Evolutionary conservation across 2,888 invertebrate species (phyloP).

Genomic region (Drosophila robusta): DNA sequence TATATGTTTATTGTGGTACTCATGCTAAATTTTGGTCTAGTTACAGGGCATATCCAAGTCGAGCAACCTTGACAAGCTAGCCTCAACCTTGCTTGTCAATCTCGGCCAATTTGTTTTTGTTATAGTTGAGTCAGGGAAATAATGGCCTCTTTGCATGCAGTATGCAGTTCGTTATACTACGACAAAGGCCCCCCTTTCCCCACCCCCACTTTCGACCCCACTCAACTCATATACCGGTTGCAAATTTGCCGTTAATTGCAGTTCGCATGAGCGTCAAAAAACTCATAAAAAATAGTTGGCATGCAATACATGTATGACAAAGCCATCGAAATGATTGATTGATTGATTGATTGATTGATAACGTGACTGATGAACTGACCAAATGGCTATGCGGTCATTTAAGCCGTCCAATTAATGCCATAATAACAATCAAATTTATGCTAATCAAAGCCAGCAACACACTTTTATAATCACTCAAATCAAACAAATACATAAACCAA

Average conservation of each 20-base stretch:
- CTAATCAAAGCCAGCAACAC: slow-evolving; percentile 59
- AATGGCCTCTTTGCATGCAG: slow-evolving; percentile 31
- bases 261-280: slow-evolving; percentile 54
- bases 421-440: slow-evolving; percentile 66
- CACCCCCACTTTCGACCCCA: not conserved
- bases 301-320: slow-evolving; percentile 48
- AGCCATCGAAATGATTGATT: slow-evolving; percentile 31
- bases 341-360: slow-evolving; percentile 45
- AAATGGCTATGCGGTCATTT: slow-evolving; percentile 36
- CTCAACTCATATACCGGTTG: slow-evolving; percentile 29
- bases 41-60: slow-evolving; percentile 3
- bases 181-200: not conserved
- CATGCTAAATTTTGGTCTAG: not conserved
- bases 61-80: not conserved
- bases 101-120: slow-evolving; percentile 21
- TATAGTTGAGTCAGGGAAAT: slow-evolving; percentile 23
- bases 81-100: not conserved
- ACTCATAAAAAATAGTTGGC: slow-evolving; percentile 45
- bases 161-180: slow-evolving; percentile 16
- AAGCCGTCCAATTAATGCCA: slow-evolving; percentile 57
- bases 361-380: slow-evolving; percentile 57
- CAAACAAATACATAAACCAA: slow-evolving; percentile 9
- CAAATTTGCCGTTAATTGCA: slow-evolving; percentile 68
- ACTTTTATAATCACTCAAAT: slow-evolving; percentile 35
- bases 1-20: too few species aligned